These are phyloP conservation scores for Sebastes matsubarae DNA, from an alignment of 2,797 vertebrate species.

Conservation along the genomic window DNA sequence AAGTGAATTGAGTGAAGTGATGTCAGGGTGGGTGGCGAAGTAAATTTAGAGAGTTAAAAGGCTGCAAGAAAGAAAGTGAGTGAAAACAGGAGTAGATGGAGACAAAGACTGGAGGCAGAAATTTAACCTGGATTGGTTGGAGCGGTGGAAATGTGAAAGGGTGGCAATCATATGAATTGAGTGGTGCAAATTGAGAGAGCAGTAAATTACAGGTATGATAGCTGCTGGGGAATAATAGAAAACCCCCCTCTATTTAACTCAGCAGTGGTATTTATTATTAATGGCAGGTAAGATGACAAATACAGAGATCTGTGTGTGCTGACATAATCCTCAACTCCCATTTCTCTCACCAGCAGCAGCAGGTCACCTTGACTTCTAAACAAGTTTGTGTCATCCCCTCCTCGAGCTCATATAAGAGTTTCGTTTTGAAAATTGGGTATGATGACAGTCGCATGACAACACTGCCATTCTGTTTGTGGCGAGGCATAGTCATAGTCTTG, in stretches of 20 bases:
- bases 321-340: conserved; percentile 18
- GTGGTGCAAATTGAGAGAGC: background rate
- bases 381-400: conserved; percentile 18
- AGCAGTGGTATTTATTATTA: background rate
- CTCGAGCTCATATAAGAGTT: background rate
- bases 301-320: conserved; percentile 5
- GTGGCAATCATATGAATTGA: background rate
- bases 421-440: background rate
- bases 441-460: background rate
- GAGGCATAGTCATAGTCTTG: background rate
- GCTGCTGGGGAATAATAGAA: background rate
- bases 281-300: conserved; percentile 1
- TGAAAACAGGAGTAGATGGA: conserved; percentile 3
- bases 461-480: background rate
- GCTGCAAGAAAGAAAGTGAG: conserved; percentile 16
- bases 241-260: background rate
- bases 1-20: conserved; percentile 59
- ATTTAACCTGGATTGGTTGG: conserved; percentile 22
- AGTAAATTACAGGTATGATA: background rate
- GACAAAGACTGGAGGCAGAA: conserved; percentile 15
- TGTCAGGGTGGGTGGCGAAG: conserved; percentile 48
- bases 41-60: conserved; percentile 37
- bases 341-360: conserved; percentile 18
- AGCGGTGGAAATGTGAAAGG: background rate
- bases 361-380: conserved; percentile 59